Base-by-base conservation (phyloP, 2,113 vertebrate genomes). In the Gobius niger region DNA sequence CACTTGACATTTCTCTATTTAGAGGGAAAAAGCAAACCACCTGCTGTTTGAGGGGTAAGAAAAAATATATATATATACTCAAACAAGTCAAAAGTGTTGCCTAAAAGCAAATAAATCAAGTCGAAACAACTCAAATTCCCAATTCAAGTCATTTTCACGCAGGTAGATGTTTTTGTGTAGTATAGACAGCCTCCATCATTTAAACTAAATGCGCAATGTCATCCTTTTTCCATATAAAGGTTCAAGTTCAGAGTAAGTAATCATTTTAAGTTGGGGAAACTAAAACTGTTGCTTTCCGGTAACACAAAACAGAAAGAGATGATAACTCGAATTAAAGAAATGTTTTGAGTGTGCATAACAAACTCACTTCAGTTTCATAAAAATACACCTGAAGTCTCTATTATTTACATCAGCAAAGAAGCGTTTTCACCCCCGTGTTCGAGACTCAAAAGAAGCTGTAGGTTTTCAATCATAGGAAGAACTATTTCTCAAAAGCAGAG, bases 391-490 rank as follows among this genome's bases (percentile, higher is more conserved):
- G 89, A 88, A 88, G 83, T 90, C 87, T 91, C 88, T 91, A 82
- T 89, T 34, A 85, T 90, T 81, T 90, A 91, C 90, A 91, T 86
- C 84, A 87, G 77, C 85, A 87, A 89, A 80, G 65, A 85, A 90
- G 88, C 83, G 86, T 90, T 57, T 77, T 89, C 89, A 89, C 91
- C 84, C 90, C 90, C 91, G 92, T 94, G 95, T 91, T 92, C 92
- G 94, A 95, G 93, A 91, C 94, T 95, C 95, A 94, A 95, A 95
- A 92, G 90, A 90, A 85, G 82, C 84, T 92, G 85, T 87, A 88
- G 86, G 80, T 90, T 91, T 92, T 92, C 88, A 94, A 92, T 92
- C 93, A 95, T 94, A 96, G 95, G 95, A 96, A 95, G 93, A 92
- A 93, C 89, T 94, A 91, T 94, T 90, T 89, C 87, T 82, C 92